Base-by-base conservation (phyloP, 2,797 vertebrate genomes). In the Bryconaethiops microstoma region DNA sequence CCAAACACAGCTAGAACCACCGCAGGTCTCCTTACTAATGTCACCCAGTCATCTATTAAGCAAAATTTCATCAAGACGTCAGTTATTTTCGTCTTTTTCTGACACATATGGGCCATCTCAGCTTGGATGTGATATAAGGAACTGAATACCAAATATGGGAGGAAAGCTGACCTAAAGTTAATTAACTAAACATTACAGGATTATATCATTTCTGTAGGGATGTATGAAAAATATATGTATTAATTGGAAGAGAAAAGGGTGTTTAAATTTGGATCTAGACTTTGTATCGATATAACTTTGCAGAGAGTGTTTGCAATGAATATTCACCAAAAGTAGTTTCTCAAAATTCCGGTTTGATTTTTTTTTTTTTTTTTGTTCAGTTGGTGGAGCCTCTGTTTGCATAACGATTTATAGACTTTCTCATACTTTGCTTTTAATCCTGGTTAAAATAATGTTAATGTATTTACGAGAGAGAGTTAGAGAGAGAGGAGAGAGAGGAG, bases 401-500 rank as follows among this genome's bases (percentile, higher is more conserved):
- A 84, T 77, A 71, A 65, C 59, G 13, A 67, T 74, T 74, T 23
- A 48, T 12, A 29, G 14, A n/a, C 29, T 0, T 14, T 35, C n/a
- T 62, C 21, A 55, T 45, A 25, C 25, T 29, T 8, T 12, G 21
- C 7, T 59, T 78, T 59, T 25, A 25, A 69, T 70, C 42, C 6
- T 72, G 42, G 5, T 39, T 79, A 50, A 67, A 42, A 25, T 64
- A 59, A 45, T 12, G 6, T 19, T 42, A n/a, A 8, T 45, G 42
- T 45, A 12, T 45, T 7, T 12, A 5, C 42, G 6, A 42, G 42
- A 42, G 5, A 7, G 42, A 42, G 42, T 45, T 1, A 45, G 42
- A 8, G 42, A 45, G 42, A 45, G 42, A 35, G 35, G 35, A 35
- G 35, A 2, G 35, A 35, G 35, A 35, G 35, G 4, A 5, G 0